These are phyloP conservation scores for Pelochelys cantorii DNA, from an alignment of 2,797 vertebrate species.

Conservation along the genomic window DNA sequence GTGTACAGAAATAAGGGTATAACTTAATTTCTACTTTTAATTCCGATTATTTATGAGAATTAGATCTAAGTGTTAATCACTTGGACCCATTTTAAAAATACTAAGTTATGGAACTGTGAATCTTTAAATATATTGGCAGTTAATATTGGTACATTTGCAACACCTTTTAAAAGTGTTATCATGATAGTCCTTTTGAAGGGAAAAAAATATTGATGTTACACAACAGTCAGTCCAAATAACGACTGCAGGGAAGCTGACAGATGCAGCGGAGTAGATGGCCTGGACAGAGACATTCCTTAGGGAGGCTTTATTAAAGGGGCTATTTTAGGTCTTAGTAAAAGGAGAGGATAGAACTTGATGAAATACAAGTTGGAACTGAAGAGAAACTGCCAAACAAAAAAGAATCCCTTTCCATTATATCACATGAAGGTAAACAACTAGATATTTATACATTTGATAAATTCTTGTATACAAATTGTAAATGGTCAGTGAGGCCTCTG, in stretches of 20 bases:
- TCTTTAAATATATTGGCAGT: neutral
- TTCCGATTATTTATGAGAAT: no score
- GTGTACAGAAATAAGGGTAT: neutral
- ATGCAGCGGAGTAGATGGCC: neutral
- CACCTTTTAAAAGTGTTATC: neutral
- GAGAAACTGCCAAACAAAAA: neutral
- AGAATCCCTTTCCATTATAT: neutral
- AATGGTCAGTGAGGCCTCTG: no score
- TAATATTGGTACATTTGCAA: neutral
- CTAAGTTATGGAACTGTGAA: neutral
- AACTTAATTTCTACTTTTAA: no score
- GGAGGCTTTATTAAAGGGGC: neutral
- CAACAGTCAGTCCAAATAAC: neutral
- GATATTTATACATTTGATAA: neutral
- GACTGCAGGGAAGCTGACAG: neutral
- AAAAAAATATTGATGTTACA: neutral
- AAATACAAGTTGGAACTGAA: neutral
- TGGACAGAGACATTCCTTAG: neutral
- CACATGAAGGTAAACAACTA: neutral
- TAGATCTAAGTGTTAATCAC: neutral
- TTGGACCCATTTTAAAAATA: neutral
- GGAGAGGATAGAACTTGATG: neutral
- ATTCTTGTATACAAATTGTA: neutral
- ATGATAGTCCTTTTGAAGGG: neutral
- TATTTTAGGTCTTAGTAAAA: neutral